These are phyloP conservation scores for Vidua chalybeata DNA, from an alignment of 2,113 vertebrate species.

Conservation along the genomic window DNA sequence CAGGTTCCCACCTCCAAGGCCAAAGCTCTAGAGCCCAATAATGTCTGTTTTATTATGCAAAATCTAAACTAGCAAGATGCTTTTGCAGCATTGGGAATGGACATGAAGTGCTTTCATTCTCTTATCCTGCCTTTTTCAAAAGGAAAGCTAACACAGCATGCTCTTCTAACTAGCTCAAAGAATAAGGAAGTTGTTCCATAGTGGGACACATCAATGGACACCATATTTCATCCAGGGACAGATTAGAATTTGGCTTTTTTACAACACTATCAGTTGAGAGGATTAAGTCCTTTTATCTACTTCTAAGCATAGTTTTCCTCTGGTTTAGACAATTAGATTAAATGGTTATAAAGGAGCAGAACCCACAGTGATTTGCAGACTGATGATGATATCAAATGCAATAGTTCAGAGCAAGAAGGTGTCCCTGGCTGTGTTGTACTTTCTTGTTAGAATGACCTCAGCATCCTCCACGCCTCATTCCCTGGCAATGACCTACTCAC, in stretches of 20 bases:
- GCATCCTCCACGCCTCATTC: not conserved
- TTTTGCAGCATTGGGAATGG: not conserved
- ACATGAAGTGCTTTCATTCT: not conserved
- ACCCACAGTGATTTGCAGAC: not conserved
- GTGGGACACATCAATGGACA: not conserved
- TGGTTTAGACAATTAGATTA: not conserved
- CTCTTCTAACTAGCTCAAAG: not conserved
- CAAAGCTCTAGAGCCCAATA: not conserved
- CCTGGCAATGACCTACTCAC: not conserved
- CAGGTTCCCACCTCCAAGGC: not conserved
- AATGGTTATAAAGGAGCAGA: not conserved
- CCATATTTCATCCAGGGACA: not conserved
- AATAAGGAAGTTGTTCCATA: not conserved
- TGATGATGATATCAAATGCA: not conserved
- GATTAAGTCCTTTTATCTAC: not conserved
- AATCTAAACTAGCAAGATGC: not conserved
- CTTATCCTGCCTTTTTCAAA: constrained; percentile 29
- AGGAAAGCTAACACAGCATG: not conserved
- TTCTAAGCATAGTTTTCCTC: not conserved
- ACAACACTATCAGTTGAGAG: not conserved
- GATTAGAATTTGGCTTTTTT: not conserved
- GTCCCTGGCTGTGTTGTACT: not conserved
- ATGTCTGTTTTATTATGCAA: not conserved
- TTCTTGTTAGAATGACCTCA: not conserved
- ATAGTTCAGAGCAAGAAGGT: not conserved